Conservation (phyloP, 2,113 vertebrate species). For the Limnothrissa miodon region DNA sequence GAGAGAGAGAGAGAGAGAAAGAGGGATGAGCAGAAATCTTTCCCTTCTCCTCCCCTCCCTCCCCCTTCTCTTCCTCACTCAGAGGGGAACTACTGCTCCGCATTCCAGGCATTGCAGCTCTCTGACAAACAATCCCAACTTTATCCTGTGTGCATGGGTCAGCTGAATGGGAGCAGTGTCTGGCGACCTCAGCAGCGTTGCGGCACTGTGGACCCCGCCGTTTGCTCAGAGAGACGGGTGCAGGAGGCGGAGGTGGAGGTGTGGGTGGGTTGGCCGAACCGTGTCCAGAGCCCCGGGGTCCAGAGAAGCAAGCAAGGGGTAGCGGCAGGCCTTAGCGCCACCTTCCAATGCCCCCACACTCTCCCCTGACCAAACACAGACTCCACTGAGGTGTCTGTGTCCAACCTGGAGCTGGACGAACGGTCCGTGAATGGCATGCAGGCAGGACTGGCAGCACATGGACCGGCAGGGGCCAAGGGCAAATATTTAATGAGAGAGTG, state of each 20-base stretch:
- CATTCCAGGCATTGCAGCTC: slow-evolving; percentile 76
- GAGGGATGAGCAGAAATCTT: slow-evolving; percentile 13
- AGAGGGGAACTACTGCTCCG: slow-evolving; percentile 56
- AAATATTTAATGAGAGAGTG: slow-evolving; percentile 38
- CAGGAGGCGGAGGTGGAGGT: no score
- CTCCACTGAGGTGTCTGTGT: slow-evolving; percentile 52
- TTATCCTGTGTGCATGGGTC: slow-evolving; percentile 66
- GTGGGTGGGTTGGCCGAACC: slow-evolving; percentile 12
- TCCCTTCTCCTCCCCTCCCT: background rate
- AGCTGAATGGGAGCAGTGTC: slow-evolving; percentile 76
- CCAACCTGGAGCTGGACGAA: slow-evolving; percentile 39
- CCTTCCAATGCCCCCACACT: slow-evolving; percentile 49
- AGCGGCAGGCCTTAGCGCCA: slow-evolving; percentile 25
- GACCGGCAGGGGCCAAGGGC: slow-evolving; percentile 49
- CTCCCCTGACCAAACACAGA: slow-evolving; percentile 55
- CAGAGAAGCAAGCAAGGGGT: background rate
- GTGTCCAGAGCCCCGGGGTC: slow-evolving; percentile 22
- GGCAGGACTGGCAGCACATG: slow-evolving; percentile 36
- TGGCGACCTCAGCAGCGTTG: background rate
- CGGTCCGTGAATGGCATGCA: background rate
- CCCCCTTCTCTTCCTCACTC: slow-evolving; percentile 38
- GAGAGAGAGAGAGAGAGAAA: slow-evolving; percentile 11
- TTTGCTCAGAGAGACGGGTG: slow-evolving; percentile 59
- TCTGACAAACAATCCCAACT: slow-evolving; percentile 81
- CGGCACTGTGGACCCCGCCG: slow-evolving; percentile 42